Evolutionary conservation across 2,113 vertebrate genomes (phyloP).

Genomic region (Poicephalus meyeri): DNA sequence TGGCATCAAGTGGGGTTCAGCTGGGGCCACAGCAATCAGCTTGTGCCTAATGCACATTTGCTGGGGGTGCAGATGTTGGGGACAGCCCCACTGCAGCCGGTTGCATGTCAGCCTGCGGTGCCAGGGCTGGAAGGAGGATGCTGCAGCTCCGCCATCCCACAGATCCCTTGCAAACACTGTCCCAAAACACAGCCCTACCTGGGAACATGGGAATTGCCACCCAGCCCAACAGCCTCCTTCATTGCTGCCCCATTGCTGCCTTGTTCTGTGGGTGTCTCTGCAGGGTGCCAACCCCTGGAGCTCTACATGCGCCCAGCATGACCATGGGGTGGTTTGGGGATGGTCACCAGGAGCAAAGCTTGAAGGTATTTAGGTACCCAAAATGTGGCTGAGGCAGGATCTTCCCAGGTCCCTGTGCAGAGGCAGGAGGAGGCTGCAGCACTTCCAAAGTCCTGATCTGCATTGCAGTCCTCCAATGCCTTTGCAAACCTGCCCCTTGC

Average conservation of each 20-base stretch:
- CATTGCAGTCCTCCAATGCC: neutral
- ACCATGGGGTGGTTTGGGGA: fast-evolving
- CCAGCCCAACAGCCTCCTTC: fast-evolving
- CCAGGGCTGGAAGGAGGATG: neutral
- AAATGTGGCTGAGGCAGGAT: fast-evolving
- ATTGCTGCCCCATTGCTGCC: fast-evolving
- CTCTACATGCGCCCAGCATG: fast-evolving
- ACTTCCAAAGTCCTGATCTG: fast-evolving
- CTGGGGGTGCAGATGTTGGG: neutral
- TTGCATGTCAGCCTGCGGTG: fast-evolving
- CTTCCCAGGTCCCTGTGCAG: neutral
- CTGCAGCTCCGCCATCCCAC: neutral
- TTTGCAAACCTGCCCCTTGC: neutral
- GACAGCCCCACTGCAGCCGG: fast-evolving
- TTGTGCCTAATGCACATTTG: neutral
- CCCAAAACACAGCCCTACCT: neutral
- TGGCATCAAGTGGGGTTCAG: neutral
- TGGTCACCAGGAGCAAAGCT: neutral
- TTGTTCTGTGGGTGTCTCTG: fast-evolving
- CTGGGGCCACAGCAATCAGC: neutral
- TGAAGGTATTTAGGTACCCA: neutral
- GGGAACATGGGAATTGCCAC: fast-evolving
- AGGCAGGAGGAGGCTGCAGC: neutral
- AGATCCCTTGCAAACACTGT: neutral
- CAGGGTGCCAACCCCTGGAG: neutral